Base-by-base conservation (phyloP, 2,888 invertebrate species). In the Eubasilissa splendida region DNA sequence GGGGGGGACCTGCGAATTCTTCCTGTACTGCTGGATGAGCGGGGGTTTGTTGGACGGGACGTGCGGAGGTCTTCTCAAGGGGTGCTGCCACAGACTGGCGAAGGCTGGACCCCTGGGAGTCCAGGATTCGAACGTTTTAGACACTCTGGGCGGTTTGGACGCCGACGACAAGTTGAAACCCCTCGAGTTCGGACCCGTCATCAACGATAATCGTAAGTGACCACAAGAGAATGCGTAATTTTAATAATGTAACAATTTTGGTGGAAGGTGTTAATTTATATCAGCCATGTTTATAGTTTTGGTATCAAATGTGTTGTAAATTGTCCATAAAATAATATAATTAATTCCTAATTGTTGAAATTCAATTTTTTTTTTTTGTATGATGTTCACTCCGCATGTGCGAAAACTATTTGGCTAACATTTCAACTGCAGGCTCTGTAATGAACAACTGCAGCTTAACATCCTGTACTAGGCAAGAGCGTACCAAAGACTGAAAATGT, bases 21-120 rank as follows among this genome's bases (percentile, higher is more conserved):
- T 97, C 91, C 92, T 97, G 86, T 93, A 95, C 89, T 97, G 97
- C 90, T 97, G 97, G 97, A 93, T 97, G 92, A 93, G 95, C 82
- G 96, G 96, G 85, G 97, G 97, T 82, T 91, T 96, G 80, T 91
- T 97, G 86, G 96, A 96, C 86, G 96, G 96, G 84, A 93, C 95
- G 84, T 97, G 97, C 88, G 94, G 94, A 85, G 94, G 95, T 84
- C 91, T 97, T 84, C 91, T 97, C 85, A 95, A 94, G 87, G 96
- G 96, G 84, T 97, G 97, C 92, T 97, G 97, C 89, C 95, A 95
- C 87, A 94, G 95, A 88, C 92, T 92, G 80, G 93, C 94, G 12
- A 94, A 94, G 87, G 91, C 93, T 82, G 90, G 91, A 74, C 93
- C 93, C 80, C 89, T 93, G 79, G 93, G 93, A 84, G 92, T 93